These are phyloP conservation scores for Epizoanthus rinbou DNA, from an alignment of 92 coral and sea anemone species.

Conservation along the genomic window DNA sequence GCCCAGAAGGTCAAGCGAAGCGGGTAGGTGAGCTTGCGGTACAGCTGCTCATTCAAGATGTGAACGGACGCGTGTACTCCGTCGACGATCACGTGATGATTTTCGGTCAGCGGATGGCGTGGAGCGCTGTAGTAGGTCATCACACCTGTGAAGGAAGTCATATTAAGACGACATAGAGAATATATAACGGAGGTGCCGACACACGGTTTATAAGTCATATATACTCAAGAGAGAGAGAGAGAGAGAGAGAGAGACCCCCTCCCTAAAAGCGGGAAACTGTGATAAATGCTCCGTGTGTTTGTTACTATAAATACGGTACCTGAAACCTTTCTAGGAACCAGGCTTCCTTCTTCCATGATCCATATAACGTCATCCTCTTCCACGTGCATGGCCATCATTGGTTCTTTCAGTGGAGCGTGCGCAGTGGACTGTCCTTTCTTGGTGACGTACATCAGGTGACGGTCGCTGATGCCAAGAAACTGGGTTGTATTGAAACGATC, in stretches of 20 bases:
- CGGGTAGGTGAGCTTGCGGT: conserved; percentile 48
- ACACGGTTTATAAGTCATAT: no score
- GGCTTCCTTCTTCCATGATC: conserved; percentile 48
- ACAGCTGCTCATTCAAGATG: conserved; percentile 48
- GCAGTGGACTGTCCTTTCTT: conserved; percentile 46
- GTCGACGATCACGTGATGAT: conserved; percentile 58
- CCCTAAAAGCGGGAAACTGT: no score
- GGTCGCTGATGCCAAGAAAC: conserved; percentile 51
- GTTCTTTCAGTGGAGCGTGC: conserved; percentile 43
- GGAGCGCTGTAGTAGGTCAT: conserved; percentile 49
- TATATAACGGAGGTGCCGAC: no score
- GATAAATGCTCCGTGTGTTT: no score
- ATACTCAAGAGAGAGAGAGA: no score
- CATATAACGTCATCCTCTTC: conserved; percentile 48
- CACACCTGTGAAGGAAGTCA: conserved; percentile 36
- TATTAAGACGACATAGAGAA: no score
- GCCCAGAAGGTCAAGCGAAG: conserved; percentile 54
- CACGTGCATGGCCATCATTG: conserved; percentile 54
- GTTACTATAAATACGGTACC: neutral
- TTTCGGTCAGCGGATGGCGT: conserved; percentile 55
- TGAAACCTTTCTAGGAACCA: conserved; percentile 47
- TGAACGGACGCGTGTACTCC: conserved; percentile 61
- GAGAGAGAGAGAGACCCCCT: no score
- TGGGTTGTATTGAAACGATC: conserved; percentile 43
- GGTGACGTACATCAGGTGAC: conserved; percentile 52